These are phyloP conservation scores for Entomobrya multifasciata DNA, from an alignment of 2,888 invertebrate genomes.

Conservation along the genomic window DNA sequence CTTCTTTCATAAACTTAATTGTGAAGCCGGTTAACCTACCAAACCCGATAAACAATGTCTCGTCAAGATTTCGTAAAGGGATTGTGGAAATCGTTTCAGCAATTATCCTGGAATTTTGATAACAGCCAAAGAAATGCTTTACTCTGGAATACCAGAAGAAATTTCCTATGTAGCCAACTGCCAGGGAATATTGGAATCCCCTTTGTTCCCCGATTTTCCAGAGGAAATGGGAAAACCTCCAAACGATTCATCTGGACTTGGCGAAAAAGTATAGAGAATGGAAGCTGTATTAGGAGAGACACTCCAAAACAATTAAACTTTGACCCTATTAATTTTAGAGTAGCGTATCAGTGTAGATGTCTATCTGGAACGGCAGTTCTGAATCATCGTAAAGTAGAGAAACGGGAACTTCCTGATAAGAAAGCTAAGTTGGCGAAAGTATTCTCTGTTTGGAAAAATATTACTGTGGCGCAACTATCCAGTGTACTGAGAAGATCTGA, in stretches of 20 bases:
- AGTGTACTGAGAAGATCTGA: slow-evolving; percentile 85
- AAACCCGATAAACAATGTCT: slow-evolving; percentile 37
- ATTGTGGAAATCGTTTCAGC: slow-evolving; percentile 21
- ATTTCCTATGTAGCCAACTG: neutral
- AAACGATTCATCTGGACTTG: slow-evolving; percentile 56
- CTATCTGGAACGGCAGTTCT: too few relatives aligned
- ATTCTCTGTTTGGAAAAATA: slow-evolving; percentile 89
- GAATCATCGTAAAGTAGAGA: neutral
- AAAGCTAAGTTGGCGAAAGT: slow-evolving; percentile 81
- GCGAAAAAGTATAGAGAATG: slow-evolving; percentile 31
- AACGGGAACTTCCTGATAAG: slow-evolving; percentile 54
- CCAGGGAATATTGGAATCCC: neutral
- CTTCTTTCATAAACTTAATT: too few relatives aligned
- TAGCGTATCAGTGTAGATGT: slow-evolving; percentile 32
- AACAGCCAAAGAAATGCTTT: neutral
- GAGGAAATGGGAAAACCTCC: neutral
- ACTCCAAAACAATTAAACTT: neutral
- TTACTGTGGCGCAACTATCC: slow-evolving; percentile 90
- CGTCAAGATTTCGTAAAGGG: slow-evolving; percentile 15
- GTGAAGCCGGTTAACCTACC: too few relatives aligned
- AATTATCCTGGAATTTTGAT: neutral
- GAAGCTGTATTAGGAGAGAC: neutral
- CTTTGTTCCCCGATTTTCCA: neutral
- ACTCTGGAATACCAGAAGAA: neutral
- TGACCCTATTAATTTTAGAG: neutral